phyloP scores from a whole-genome alignment of 1,140 invertebrate genomes.

The Lethocerus indicus region DNA sequence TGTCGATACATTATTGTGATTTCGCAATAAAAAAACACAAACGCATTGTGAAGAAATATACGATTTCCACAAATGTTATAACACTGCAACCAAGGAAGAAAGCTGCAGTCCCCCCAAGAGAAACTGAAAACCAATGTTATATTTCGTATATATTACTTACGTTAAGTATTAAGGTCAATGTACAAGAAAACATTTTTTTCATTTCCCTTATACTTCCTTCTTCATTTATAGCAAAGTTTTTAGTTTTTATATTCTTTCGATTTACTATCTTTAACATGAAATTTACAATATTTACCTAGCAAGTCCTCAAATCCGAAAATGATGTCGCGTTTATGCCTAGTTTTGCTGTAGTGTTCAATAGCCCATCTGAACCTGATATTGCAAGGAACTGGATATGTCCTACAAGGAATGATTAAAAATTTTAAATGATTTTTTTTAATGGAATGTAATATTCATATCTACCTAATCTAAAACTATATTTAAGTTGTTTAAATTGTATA shows the following conservation, averaged over 20 bases:
- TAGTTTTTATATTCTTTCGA: too few relatives aligned
- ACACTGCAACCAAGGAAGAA: conserved; percentile 22
- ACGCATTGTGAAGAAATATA: conserved; percentile 20
- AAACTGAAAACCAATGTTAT: too few relatives aligned
- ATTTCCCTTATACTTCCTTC: too few relatives aligned
- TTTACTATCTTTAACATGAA: too few relatives aligned
- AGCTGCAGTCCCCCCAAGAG: conserved; percentile 20
- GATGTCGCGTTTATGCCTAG: conserved; percentile 31
- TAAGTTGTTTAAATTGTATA: too few relatives aligned
- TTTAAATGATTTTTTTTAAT: not conserved
- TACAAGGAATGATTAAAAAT: conserved; percentile 7
- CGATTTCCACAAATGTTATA: conserved; percentile 20
- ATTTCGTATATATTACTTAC: too few relatives aligned
- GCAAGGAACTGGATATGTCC: conserved; percentile 18
- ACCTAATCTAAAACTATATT: too few relatives aligned
- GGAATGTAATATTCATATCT: not conserved
- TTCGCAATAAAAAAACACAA: conserved; percentile 15
- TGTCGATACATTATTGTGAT: too few relatives aligned
- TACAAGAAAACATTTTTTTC: too few relatives aligned
- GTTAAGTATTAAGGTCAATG: too few relatives aligned
- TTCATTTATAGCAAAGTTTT: too few relatives aligned
- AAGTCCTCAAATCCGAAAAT: conserved; percentile 37
- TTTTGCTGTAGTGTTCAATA: conserved; percentile 20
- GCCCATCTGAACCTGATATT: conserved; percentile 20
- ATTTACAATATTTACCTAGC: conserved; percentile 17